Percentiles rank a stretch among this genome's conserved stretches.
Conservation (phyloP, 2,888 invertebrate species). For the Rhodophaea formosa region DNA sequence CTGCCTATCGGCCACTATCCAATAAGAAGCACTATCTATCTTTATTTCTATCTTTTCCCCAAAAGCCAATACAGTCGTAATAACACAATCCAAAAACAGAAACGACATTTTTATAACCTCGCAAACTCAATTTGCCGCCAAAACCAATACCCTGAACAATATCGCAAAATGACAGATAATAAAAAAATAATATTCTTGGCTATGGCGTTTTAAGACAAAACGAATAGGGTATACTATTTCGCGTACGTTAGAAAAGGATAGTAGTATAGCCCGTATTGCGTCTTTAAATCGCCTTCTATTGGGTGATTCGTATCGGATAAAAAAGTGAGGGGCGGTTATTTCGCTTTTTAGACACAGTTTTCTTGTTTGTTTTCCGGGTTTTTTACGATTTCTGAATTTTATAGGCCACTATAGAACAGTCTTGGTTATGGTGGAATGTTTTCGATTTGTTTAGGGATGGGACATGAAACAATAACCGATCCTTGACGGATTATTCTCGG, state of each 20-base stretch:
- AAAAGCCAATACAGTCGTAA: slow-evolving; percentile 13
- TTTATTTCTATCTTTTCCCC: not conserved
- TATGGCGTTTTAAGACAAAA: slow-evolving; percentile 12
- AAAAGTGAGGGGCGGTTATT: slow-evolving; percentile 51
- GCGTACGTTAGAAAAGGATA: slow-evolving; percentile 50
- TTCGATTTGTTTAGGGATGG: slow-evolving; percentile 9
- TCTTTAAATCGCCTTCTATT: slow-evolving; percentile 56
- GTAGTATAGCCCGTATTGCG: slow-evolving; percentile 43
- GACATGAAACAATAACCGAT: too few relatives aligned
- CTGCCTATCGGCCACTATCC: not conserved
- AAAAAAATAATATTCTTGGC: slow-evolving; percentile 36
- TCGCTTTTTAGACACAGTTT: slow-evolving; percentile 41
- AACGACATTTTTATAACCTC: slow-evolving; percentile 11
- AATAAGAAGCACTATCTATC: not conserved
- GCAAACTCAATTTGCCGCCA: slow-evolving; percentile 34
- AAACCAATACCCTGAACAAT: slow-evolving; percentile 33
- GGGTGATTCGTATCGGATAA: slow-evolving; percentile 55
- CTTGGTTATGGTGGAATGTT: slow-evolving; percentile 45
- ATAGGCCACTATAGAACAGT: slow-evolving; percentile 58
- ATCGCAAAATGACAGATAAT: slow-evolving; percentile 39
- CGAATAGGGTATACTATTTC: slow-evolving; percentile 18
- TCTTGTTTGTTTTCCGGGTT: slow-evolving; percentile 28
- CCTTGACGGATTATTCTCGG: not conserved
- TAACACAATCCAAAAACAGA: slow-evolving; percentile 17
- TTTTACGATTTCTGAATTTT: slow-evolving; percentile 62